Evolutionary conservation across 2,888 invertebrate species (phyloP).

Genomic region (Xylota segnis): DNA sequence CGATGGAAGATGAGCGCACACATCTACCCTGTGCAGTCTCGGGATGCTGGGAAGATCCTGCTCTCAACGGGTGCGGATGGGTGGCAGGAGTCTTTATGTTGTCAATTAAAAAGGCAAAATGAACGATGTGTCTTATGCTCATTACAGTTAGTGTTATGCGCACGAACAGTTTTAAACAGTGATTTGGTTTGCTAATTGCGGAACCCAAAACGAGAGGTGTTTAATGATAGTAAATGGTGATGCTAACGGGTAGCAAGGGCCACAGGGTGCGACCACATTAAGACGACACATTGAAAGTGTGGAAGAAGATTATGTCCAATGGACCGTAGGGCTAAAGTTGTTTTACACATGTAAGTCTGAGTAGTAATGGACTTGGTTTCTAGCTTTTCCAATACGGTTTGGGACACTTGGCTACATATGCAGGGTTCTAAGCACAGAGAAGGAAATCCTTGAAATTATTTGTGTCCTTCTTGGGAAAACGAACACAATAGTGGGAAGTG

Average conservation of each 20-base stretch:
- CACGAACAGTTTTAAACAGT: constrained; percentile 74
- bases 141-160: constrained; percentile 75
- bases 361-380: neutral
- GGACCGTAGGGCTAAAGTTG: too few relatives aligned
- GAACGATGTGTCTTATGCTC: constrained; percentile 76
- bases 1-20: constrained; percentile 49
- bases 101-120: constrained; percentile 75
- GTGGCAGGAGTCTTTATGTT: constrained; percentile 63
- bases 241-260: neutral
- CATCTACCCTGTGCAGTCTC: neutral
- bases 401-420: too few relatives aligned
- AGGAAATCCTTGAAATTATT: too few relatives aligned
- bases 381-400: too few relatives aligned
- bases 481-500: too few relatives aligned
- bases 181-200: constrained; percentile 74
- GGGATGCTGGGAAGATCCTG: constrained; percentile 36
- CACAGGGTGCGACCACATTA: neutral
- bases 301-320: constrained; percentile 13
- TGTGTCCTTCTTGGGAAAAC: too few relatives aligned
- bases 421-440: too few relatives aligned
- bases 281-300: neutral
- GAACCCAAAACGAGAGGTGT: constrained; percentile 64
- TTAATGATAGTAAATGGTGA: constrained; percentile 36
- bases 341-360: neutral
- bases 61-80: neutral